These are phyloP conservation scores for Dipodomys stephensi DNA, from an alignment of 2,113 vertebrate species.

Conservation along the genomic window DNA sequence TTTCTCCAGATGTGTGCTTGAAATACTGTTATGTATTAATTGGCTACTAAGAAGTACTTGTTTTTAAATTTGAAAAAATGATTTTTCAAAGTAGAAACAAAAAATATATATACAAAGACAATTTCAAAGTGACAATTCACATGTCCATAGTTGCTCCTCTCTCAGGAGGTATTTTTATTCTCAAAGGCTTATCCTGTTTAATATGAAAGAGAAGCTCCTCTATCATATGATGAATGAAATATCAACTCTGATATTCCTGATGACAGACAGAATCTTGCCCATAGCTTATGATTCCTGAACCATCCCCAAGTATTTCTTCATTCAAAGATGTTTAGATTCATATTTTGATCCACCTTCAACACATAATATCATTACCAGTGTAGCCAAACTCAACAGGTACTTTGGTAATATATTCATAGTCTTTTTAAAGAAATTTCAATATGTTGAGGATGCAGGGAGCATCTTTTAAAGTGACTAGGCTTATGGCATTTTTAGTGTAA, in stretches of 20 bases:
- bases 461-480: slow-evolving; percentile 38
- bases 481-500: slow-evolving; percentile 25
- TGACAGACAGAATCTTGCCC: slow-evolving; percentile 53
- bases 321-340: slow-evolving; percentile 42
- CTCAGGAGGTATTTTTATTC: background rate
- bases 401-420: slow-evolving; percentile 39
- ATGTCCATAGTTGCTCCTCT: background rate
- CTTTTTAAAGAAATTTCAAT: slow-evolving; percentile 51
- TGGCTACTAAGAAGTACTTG: background rate
- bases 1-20: background rate
- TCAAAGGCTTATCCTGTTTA: slow-evolving; percentile 42
- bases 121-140: background rate
- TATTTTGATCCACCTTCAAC: slow-evolving; percentile 52
- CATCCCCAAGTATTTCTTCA: slow-evolving; percentile 26
- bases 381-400: slow-evolving; percentile 62
- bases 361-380: background rate
- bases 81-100: background rate
- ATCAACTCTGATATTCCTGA: slow-evolving; percentile 20
- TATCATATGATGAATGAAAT: slow-evolving; percentile 57
- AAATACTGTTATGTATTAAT: background rate
- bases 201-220: background rate
- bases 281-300: slow-evolving; percentile 47
- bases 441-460: background rate
- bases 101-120: background rate
- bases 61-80: background rate